Evolutionary conservation across 2,113 vertebrate genomes (phyloP).

Genomic region (Trochalopteron elliotii): DNA sequence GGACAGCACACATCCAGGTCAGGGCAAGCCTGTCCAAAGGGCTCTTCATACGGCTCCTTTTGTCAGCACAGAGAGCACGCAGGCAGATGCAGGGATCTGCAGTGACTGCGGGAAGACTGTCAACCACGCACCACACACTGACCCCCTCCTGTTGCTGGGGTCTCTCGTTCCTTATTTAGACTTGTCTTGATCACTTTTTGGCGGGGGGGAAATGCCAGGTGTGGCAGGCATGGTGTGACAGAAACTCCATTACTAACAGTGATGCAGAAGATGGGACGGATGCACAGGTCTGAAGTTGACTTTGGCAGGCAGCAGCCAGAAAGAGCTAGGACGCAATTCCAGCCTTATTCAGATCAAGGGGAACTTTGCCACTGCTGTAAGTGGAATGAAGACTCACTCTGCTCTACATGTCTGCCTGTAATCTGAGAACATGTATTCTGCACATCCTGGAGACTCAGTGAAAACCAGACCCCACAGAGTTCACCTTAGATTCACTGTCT

Average conservation of each 20-base stretch:
- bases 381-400: background rate
- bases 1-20: background rate
- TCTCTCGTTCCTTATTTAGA: background rate
- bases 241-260: background rate
- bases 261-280: background rate
- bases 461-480: slow-evolving; percentile 36
- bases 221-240: background rate
- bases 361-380: slow-evolving; percentile 25
- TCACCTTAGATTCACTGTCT: slow-evolving; percentile 15
- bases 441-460: background rate
- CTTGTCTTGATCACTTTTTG: background rate
- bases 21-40: background rate
- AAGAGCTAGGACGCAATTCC: background rate
- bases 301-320: slow-evolving; percentile 8
- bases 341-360: background rate
- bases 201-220: background rate
- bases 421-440: slow-evolving; percentile 10
- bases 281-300: background rate
- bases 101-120: background rate
- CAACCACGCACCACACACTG: background rate
- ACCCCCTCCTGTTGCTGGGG: background rate
- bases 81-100: background rate
- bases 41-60: background rate
- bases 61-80: background rate
- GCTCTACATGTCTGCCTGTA: background rate